Conservation (phyloP, 2,888 invertebrate species). For the Dione juno region DNA sequence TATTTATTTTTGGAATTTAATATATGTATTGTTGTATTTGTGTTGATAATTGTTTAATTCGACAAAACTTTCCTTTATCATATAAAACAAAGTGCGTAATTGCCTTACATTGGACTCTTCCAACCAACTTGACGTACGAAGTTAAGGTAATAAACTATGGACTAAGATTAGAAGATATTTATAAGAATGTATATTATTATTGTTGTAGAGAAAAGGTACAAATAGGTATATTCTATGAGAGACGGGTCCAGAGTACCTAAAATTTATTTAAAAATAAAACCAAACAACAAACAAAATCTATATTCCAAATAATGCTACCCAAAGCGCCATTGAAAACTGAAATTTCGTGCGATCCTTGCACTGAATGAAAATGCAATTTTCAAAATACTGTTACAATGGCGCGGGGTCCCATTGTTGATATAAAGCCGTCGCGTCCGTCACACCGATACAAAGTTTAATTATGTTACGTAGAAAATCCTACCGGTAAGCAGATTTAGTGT, state of each 20-base stretch:
- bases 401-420: conserved; percentile 46
- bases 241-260: background rate
- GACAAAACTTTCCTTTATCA: background rate
- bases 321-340: conserved; percentile 36
- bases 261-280: background rate
- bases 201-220: background rate
- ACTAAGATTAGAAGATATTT: background rate
- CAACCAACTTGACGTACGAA: background rate
- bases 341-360: conserved; percentile 42
- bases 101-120: background rate
- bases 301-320: conserved; percentile 27
- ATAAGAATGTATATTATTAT: background rate
- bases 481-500: conserved; percentile 47
- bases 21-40: background rate
- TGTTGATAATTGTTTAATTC: no score
- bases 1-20: background rate
- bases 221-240: background rate
- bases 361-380: conserved; percentile 48
- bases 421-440: conserved; percentile 45
- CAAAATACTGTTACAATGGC: conserved; percentile 48
- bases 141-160: background rate
- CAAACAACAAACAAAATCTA: conserved; percentile 13
- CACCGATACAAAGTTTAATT: conserved; percentile 48
- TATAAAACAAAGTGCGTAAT: background rate
- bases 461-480: conserved; percentile 48